Evolutionary conservation across 2,113 vertebrate species (phyloP), one percentile per base, ranked within the genome.

Genomic region (Apteryx mantelli): DNA sequence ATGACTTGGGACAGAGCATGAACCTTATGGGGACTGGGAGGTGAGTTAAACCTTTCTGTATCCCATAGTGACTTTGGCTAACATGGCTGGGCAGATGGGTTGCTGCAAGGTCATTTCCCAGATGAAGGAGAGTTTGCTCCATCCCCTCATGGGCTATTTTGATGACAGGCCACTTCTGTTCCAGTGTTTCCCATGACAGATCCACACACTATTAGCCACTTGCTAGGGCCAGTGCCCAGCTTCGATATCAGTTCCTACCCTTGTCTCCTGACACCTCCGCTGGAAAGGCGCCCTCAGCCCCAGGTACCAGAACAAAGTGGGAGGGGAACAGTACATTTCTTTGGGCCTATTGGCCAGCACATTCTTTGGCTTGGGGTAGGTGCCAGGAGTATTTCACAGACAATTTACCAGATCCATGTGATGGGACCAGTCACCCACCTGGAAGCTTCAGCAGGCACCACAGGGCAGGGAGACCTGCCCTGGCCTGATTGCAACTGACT

Each of bases 221-320:
- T 95, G 28, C 19, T 82, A 75, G 21, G 19, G 22, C 30, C 17
- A 73, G 34, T 2, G 1, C 7, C 34, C 34, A n/a, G 11, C 86
- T 93, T 70, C 25, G 12, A 10, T 50, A 70, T 8, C 1, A 2
- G 16, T 86, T 86, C 53, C 25, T 56, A 30, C 19, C 17, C 25
- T 42, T 1, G 0, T 42, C 4, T 83, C 26, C 52, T 14, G 15
- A 34, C 15, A 38, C 5, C 5, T 4, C 10, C 52, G 18, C n/a
- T 64, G 77, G 6, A 79, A 60, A 52, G 16, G 63, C 36, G 4
- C 46, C 42, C 48, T 66, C 44, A 53, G 69, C 32, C 42, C 34
- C 14, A 38, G 24, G 15, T 38, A 65, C 22, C 15, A 15, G 14
- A 70, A 48, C 20, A 70, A 46, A 48, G 12, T 15, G 22, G 34